A percentile compares a stretch with the other conserved stretches of the same genome.
Conservation (phyloP, 2,888 invertebrate genomes). For the Ophion ventricosus region DNA sequence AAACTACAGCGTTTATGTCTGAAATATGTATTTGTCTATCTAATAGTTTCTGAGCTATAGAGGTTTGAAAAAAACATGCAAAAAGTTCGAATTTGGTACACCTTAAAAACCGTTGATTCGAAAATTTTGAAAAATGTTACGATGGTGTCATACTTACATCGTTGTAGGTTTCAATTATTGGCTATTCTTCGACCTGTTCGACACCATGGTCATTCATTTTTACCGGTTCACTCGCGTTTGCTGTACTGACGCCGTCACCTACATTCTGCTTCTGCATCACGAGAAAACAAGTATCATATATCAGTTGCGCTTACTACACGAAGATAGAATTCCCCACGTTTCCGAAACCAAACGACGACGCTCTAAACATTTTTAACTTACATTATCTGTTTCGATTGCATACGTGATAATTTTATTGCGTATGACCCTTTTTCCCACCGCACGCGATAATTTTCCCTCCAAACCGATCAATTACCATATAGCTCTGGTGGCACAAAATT, state of each 20-base stretch:
- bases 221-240: neutral
- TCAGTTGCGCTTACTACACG: no score
- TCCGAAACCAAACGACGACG: conserved; percentile 12
- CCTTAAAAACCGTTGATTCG: no score
- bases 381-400: conserved; percentile 2
- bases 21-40: neutral
- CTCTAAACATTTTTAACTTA: conserved; percentile 21
- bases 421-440: no score
- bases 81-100: no score
- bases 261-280: conserved; percentile 6
- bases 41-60: conserved; percentile 3
- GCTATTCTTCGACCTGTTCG: neutral
- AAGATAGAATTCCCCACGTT: no score
- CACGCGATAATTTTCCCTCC: no score
- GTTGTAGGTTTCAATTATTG: neutral
- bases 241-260: neutral
- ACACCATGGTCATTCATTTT: neutral
- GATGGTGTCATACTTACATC: neutral
- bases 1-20: neutral
- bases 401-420: neutral
- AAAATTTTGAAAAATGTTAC: neutral
- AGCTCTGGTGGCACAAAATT: no score
- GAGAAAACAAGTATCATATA: neutral
- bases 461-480: no score
- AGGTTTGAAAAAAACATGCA: neutral